Evolutionary conservation across 2,113 vertebrate genomes (phyloP).

Genomic region (Bothrops jararaca): DNA sequence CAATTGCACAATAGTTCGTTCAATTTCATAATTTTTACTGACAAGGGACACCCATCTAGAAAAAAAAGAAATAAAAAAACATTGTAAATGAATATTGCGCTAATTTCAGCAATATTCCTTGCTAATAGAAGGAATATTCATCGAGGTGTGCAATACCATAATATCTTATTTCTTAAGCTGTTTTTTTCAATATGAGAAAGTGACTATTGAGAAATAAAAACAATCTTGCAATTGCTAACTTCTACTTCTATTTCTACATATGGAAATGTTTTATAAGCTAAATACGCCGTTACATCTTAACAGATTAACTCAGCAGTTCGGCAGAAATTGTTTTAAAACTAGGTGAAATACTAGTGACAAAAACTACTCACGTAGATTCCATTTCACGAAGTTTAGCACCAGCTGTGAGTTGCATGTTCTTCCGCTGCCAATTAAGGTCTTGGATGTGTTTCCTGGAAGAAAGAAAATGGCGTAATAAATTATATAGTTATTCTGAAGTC

Average conservation of each 20-base stretch:
- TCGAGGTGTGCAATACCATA: background rate
- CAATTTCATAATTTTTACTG: constrained; percentile 98
- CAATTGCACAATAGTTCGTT: constrained; percentile 92
- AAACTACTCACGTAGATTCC: constrained; percentile 89
- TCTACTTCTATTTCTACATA: background rate
- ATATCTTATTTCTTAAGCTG: background rate
- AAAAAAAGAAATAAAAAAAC: constrained; percentile 6
- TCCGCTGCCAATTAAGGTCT: constrained; percentile 96
- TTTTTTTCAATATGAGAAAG: background rate
- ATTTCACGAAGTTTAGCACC: constrained; percentile 93
- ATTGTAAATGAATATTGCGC: background rate
- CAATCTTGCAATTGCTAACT: background rate
- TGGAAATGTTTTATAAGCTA: rapidly evolving
- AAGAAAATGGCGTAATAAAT: background rate
- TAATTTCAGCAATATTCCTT: background rate
- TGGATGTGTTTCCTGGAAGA: constrained; percentile 89
- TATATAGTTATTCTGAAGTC: background rate
- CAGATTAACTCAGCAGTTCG: background rate
- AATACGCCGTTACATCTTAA: background rate
- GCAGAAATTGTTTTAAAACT: background rate
- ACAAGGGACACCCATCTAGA: constrained; percentile 95
- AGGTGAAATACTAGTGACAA: background rate
- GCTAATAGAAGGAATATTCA: background rate
- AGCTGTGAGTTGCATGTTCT: constrained; percentile 93
- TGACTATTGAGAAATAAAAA: background rate